A percentile compares a stretch with the other conserved stretches of the same genome.
Evolutionary conservation across 2,888 invertebrate genomes (phyloP).

Genomic region (Ormyrus labotus): DNA sequence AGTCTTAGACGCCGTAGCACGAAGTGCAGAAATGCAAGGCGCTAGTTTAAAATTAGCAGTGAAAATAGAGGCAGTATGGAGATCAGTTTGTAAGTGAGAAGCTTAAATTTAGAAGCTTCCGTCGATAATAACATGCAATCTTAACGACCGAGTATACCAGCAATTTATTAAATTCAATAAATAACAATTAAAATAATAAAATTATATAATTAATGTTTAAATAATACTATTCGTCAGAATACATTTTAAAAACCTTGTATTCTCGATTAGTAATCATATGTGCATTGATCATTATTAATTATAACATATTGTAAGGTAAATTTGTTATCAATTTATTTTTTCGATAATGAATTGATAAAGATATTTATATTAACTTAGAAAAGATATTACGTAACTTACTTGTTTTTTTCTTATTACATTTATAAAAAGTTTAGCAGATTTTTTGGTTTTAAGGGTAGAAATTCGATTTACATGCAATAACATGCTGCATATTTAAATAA

Average conservation of each 20-base stretch:
- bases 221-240: neutral
- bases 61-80: constrained; percentile 51
- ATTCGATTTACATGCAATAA: neutral
- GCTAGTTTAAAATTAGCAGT: constrained; percentile 57
- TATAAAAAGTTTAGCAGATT: neutral
- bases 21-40: constrained; percentile 52
- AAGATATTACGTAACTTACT: no score
- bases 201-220: no score
- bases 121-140: constrained; percentile 45
- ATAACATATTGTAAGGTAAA: neutral
- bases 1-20: constrained; percentile 48
- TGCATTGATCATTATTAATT: neutral
- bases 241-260: neutral
- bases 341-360: no score
- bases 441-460: no score
- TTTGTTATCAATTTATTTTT: neutral
- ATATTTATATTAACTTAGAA: no score
- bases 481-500: constrained; percentile 1
- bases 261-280: no score
- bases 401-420: neutral
- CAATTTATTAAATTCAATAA: no score
- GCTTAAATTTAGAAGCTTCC: constrained; percentile 55
- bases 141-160: no score
- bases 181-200: no score
- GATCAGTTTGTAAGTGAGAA: constrained; percentile 47